Base-by-base conservation (phyloP, 2,888 invertebrate genomes). In the Drosophila lutescens region DNA sequence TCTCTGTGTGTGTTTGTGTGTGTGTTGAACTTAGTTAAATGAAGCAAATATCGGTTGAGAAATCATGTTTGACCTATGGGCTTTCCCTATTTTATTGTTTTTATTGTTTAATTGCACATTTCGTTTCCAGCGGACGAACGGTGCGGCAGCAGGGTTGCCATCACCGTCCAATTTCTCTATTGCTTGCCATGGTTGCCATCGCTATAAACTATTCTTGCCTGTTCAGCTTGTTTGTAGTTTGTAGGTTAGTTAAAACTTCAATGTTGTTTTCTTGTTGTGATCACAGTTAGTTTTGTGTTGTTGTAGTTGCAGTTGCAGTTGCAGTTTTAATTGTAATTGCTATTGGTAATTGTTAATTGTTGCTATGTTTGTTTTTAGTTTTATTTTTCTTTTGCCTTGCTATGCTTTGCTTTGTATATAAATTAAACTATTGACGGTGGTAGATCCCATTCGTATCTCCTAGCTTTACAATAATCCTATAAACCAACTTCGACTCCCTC, bases 241-340 rank as follows among this genome's bases (percentile, higher is more conserved):
- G 26, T 26, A 54, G 53, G 49, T 41, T 53, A 57, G 44, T 61
- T 53, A 66, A 66, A 66, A 63, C 66, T 63, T 66, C 47, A 54
- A 62, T 66, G 57, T 71, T 74, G 36, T 62, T 72, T 73, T 74
- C 38, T 71, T 73, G 74, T 86, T 80, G 73, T 79, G 77, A 84
- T 84, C 84, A 84, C 84, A 84, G 84, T 84, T 84, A 86, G 84
- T 84, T 84, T 66, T 84, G 86, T 86, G 84, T 86, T 84, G 83
- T 82, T 76, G 81, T 82, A 59, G 83, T 84, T 74, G 80, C 40
- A 15, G 15, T 20, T 43, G 43, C 41, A 41, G 41, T 20, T 43
- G 43, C 41, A 41, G 41, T 41, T 36, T 77, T 75, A 65, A 77
- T 59, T 80, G 68, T 68, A 79, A 69, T 71, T 60, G 50, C 71